Base-by-base conservation (phyloP, 2,113 vertebrate genomes). In the Probosciger aterrimus region DNA sequence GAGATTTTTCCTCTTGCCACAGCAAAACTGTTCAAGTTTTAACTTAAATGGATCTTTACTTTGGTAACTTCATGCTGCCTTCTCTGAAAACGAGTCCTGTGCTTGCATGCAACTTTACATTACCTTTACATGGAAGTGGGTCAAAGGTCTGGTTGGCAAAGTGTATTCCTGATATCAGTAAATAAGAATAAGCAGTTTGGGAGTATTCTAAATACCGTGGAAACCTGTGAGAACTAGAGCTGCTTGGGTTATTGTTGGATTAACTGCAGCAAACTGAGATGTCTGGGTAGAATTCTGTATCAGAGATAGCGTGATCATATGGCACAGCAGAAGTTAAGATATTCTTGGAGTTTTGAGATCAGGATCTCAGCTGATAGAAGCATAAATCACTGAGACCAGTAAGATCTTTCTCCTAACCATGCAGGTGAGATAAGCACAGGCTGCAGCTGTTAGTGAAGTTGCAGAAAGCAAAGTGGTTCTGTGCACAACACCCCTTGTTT, bases 21-120 rank as follows among this genome's bases (percentile, higher is more conserved):
- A 79, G 52, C 69, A 84, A 84, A 91, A 52, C 28, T 75, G 65
- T 31, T 84, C 50, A 70, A 55, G 55, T 71, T 84, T 30, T 64
- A 39, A 71, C 30, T 92, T 68, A 44, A 85, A 82, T 69, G 24
- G 33, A 31, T 82, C 35, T 76, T 78, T 69, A 37, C 52, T 53
- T 83, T 47, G 35, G 47, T 84, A 79, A 65, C 14, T 60, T 82
- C 57, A 92, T 57, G 57, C 74, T 76, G 22, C 63, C 8, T 24
- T 55, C 64, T 86, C 84, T 76, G 78, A 79, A 82, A 89, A 82
- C 6, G 37, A 85, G 33, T 60, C 65, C 24, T 49, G 6, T 0
- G 8, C 23, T 71, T 53, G 35, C 80, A 62, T 71, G 52, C 18
- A 35, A 7, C 33, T 73, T 31, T 37, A 5, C 30, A 55, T 19